Evolutionary conservation across 2,113 vertebrate genomes (phyloP).

Genomic region (Colinus virginianus): DNA sequence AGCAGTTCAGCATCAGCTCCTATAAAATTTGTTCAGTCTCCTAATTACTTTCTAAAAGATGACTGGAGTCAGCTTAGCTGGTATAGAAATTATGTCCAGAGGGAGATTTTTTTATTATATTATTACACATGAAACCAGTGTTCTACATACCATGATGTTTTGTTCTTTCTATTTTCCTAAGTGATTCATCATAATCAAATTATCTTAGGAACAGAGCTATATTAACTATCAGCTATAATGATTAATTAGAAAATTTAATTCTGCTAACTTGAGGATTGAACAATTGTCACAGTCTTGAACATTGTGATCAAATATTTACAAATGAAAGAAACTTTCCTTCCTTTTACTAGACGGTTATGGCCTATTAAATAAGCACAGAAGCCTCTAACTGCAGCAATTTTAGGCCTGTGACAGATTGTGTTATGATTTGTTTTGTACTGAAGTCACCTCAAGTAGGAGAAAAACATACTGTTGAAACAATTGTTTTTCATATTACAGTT

Average conservation of each 20-base stretch:
- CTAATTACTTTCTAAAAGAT: neutral
- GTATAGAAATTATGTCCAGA: neutral
- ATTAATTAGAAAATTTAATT: neutral
- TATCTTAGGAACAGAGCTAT: neutral
- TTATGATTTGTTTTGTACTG: neutral
- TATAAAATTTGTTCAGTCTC: neutral
- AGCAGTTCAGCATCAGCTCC: neutral
- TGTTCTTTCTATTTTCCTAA: neutral
- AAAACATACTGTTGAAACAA: neutral
- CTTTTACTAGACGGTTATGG: neutral
- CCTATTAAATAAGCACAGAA: neutral
- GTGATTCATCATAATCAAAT: neutral
- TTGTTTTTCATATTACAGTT: neutral
- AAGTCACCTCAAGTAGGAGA: neutral
- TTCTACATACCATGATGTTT: neutral
- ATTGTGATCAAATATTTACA: neutral
- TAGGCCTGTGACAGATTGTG: neutral
- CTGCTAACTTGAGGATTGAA: neutral
- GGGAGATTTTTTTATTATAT: neutral
- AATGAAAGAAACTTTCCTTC: neutral
- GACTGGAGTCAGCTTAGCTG: neutral
- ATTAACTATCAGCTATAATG: neutral
- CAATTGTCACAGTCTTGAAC: neutral
- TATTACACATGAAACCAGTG: neutral
- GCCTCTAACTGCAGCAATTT: neutral